Evolutionary conservation across 1,140 invertebrate species (phyloP).

Genomic region (Drosophila ercepeae): DNA sequence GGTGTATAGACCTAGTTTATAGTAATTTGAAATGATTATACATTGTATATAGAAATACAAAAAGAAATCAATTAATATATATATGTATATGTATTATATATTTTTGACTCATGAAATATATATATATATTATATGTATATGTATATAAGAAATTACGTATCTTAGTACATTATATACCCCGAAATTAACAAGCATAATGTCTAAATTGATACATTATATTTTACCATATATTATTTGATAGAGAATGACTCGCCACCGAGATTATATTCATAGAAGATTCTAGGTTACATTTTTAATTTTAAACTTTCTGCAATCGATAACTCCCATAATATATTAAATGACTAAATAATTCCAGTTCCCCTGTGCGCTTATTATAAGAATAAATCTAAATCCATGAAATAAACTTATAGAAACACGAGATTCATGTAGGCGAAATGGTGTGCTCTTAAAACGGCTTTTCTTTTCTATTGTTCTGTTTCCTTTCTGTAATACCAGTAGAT

Average conservation of each 20-base stretch:
- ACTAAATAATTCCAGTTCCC: slow-evolving; percentile 58
- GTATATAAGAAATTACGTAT: not conserved
- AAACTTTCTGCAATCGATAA: slow-evolving; percentile 45
- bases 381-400: slow-evolving; percentile 59
- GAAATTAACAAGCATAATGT: not conserved
- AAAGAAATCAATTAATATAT: slow-evolving; percentile 4
- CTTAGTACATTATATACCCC: not conserved
- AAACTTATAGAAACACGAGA: slow-evolving; percentile 73
- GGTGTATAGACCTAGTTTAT: not conserved
- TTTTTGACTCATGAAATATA: not conserved
- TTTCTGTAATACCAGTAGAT: slow-evolving; percentile 2
- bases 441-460: slow-evolving; percentile 27
- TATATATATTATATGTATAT: not conserved
- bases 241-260: slow-evolving; percentile 78
- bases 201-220: slow-evolving; percentile 18
- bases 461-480: slow-evolving; percentile 18
- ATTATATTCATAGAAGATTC: slow-evolving; percentile 64
- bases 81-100: slow-evolving; percentile 40
- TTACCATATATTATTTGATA: slow-evolving; percentile 49
- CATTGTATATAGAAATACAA: no score
- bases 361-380: slow-evolving; percentile 73
- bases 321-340: slow-evolving; percentile 30
- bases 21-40: not conserved
- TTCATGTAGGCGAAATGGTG: slow-evolving; percentile 46
- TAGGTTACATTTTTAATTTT: slow-evolving; percentile 45